Conservation (phyloP, 1,140 invertebrate genomes). For the Onthophagus taurus region DNA sequence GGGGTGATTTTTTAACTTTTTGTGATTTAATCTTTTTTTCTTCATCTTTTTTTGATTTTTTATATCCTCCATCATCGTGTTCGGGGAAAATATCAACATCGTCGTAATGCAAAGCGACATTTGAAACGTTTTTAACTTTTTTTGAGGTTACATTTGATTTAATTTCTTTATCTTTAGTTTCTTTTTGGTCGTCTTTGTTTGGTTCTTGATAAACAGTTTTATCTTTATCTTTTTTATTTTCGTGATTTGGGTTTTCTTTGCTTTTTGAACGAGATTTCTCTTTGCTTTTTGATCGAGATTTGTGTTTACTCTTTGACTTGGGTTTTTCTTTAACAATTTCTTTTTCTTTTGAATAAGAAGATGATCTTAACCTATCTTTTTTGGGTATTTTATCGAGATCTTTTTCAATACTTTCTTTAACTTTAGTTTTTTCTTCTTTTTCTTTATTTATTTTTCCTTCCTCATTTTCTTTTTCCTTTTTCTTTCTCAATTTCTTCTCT, state of each 20-base stretch:
- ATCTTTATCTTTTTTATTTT: neutral
- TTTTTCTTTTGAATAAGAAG: slow-evolving; percentile 6
- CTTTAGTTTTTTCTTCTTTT: slow-evolving; percentile 1
- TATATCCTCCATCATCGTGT: neutral
- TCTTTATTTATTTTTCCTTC: neutral
- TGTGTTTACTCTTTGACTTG: slow-evolving; percentile 1
- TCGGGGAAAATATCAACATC: neutral
- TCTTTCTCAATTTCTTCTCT: neutral
- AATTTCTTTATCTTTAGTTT: neutral
- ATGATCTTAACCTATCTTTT: no score
- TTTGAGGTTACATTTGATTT: slow-evolving; percentile 5
- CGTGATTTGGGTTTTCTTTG: neutral
- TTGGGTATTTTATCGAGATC: neutral
- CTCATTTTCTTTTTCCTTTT: neutral
- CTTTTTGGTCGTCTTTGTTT: neutral
- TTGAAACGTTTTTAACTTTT: neutral
- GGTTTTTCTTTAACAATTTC: slow-evolving; percentile 1
- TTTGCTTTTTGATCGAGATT: slow-evolving; percentile 5
- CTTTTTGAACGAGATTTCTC: slow-evolving; percentile 1
- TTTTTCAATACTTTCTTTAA: neutral
- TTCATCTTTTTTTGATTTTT: neutral
- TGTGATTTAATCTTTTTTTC: neutral
- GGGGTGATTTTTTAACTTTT: neutral
- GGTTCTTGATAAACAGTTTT: slow-evolving; percentile 1
- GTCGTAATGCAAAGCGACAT: neutral